Percentiles rank a stretch among this genome's conserved stretches.
phyloP scores from a whole-genome alignment of 2,113 vertebrate species.

The Muntiacus reevesi region DNA sequence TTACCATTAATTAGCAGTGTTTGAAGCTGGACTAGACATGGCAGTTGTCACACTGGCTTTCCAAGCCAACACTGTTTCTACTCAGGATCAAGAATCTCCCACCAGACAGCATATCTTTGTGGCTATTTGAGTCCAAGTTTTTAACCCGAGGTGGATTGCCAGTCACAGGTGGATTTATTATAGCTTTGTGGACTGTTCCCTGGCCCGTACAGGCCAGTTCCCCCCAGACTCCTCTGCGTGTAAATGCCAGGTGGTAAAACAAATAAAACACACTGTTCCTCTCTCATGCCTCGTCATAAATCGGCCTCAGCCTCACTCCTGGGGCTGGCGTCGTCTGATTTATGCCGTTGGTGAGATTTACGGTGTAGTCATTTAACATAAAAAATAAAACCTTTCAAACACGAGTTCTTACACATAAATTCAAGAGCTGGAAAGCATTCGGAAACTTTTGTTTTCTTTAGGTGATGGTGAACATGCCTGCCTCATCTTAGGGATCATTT shows the following conservation, averaged over 20 bases:
- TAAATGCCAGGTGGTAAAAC: constrained; percentile 61
- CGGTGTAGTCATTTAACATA: constrained; percentile 54
- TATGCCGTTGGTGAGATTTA: constrained; percentile 61
- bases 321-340: constrained; percentile 62
- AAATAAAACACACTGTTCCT: constrained; percentile 50
- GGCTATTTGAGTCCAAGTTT: background rate
- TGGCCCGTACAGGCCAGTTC: background rate
- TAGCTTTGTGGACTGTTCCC: background rate
- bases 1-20: background rate
- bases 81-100: background rate
- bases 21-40: background rate
- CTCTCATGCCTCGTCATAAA: constrained; percentile 45
- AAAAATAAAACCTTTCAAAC: constrained; percentile 57
- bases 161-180: constrained; percentile 44
- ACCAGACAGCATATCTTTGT: background rate
- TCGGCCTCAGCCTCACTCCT: constrained; percentile 28
- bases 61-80: background rate
- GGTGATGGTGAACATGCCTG: background rate
- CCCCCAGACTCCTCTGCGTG: background rate
- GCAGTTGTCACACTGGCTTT: background rate
- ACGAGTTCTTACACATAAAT: constrained; percentile 60
- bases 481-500: background rate
- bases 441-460: constrained; percentile 49
- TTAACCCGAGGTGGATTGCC: background rate
- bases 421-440: constrained; percentile 43